Evolutionary conservation across 2,888 invertebrate genomes (phyloP), one percentile per base, ranked within the genome.

Genomic region (Trachelus iudaicus): DNA sequence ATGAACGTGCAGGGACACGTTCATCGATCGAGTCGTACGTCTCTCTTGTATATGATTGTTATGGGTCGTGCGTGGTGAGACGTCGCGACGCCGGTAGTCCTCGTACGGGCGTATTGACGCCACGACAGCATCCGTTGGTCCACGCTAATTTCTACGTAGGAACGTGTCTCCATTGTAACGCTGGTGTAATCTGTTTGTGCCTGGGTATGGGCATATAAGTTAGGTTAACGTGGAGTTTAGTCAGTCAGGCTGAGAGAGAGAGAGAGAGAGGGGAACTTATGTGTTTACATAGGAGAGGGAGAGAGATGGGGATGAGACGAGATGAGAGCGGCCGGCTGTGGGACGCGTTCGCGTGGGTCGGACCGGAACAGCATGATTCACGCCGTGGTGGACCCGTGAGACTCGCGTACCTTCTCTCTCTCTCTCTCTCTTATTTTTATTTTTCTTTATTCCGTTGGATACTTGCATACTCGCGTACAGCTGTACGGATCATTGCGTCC

Each of bases 361-460:
- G 90, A 91, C 91, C 90, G 90, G 90, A 91, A 91, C 90, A 86
- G 88, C 85, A 90, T 91, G 91, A 91, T 90, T 91, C 90, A 90
- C 88, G 87, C 86, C 83, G 85, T 81, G 83, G 80, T 84, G 83
- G 81, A 84, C 84, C 83, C 86, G 87, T 87, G 87, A 84, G 85
- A 86, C 84, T 81, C 84, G 81, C 83, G 84, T 84, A 86, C 31
- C 69, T 69, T 13, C 15, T 31, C 69, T 69, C 69, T 30, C 69
- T 13, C 15, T 31, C 69, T 69, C 69, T 30, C 69, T 69, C 11
- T 4, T 11, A 6, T 40, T 15, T 40, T 13, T 37, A 1, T 12
- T 40, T 15, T 15, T 15, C 15, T 40, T 40, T 15, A 15, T 13
- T 40, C 15, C 40, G 13, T 40, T 40, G 40, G 13, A 40, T 40